Conservation (phyloP, 2,797 vertebrate species). For the Microctenopoma steveboyesi region DNA sequence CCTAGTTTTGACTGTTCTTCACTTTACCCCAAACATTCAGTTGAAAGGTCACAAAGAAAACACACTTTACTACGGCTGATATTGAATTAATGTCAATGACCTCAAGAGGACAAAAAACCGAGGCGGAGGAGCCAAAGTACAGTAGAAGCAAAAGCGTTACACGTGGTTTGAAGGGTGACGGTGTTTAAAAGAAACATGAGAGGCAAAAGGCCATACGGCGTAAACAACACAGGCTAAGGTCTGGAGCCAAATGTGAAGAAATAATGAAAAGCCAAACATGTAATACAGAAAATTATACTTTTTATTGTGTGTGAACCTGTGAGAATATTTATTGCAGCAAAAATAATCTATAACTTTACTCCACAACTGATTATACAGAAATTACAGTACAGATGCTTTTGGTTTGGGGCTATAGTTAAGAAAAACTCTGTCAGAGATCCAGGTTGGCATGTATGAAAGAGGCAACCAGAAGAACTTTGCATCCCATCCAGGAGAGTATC, state of each 20-base stretch:
- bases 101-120: not conserved
- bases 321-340: not conserved
- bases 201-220: too few species aligned
- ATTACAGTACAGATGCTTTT: constrained; percentile 43
- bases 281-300: not conserved
- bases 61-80: not conserved
- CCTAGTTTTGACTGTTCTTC: constrained; percentile 18
- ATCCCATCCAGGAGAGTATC: constrained; percentile 89
- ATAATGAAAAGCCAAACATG: not conserved
- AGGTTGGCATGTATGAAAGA: constrained; percentile 87
- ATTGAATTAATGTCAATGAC: not conserved
- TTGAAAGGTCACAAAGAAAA: not conserved
- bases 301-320: not conserved
- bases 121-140: constrained; percentile 1
- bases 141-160: not conserved
- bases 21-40: constrained; percentile 27
- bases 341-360: not conserved
- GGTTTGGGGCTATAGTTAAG: constrained; percentile 35
- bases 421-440: constrained; percentile 78
- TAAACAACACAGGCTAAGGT: not conserved
- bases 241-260: not conserved
- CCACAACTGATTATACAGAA: not conserved
- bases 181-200: not conserved
- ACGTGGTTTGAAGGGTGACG: not conserved
- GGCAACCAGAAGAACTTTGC: constrained; percentile 89